These are phyloP conservation scores for Aphelocoma coerulescens DNA, from an alignment of 2,113 vertebrate genomes.

Conservation along the genomic window DNA sequence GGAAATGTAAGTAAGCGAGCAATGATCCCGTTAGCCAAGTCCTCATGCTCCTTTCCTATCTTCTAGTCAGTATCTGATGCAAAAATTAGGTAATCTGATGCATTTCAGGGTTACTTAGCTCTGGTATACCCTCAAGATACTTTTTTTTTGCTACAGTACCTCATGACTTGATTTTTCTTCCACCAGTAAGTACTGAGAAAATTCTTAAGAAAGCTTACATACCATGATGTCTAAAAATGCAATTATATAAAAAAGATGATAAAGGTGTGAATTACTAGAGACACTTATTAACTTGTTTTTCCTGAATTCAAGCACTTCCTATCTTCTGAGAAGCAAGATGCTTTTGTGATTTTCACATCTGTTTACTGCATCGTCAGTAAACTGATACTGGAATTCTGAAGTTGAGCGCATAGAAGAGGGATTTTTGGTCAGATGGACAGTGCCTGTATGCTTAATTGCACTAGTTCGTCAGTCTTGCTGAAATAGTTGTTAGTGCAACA, in stretches of 20 bases:
- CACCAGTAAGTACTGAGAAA: background rate
- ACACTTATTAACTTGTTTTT: background rate
- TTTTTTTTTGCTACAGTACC: background rate
- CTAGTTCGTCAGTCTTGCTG: background rate
- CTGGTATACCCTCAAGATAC: background rate
- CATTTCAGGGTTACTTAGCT: background rate
- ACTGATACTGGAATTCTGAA: background rate
- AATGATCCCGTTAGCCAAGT: background rate
- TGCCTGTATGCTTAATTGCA: background rate
- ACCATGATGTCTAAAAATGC: background rate
- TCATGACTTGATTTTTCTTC: background rate
- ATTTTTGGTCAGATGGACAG: background rate
- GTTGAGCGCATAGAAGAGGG: background rate
- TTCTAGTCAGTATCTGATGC: background rate
- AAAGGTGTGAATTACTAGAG: background rate
- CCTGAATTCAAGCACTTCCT: background rate
- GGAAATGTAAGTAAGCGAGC: background rate
- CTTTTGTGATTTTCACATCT: background rate
- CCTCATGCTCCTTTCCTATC: background rate
- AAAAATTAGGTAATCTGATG: background rate
- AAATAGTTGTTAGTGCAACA: background rate
- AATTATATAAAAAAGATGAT: background rate
- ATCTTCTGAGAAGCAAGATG: background rate
- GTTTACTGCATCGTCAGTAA: background rate
- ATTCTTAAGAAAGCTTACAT: background rate